Base-by-base conservation (phyloP, 2,888 invertebrate genomes). In the Kuschelorhynchus macadamiae region DNA sequence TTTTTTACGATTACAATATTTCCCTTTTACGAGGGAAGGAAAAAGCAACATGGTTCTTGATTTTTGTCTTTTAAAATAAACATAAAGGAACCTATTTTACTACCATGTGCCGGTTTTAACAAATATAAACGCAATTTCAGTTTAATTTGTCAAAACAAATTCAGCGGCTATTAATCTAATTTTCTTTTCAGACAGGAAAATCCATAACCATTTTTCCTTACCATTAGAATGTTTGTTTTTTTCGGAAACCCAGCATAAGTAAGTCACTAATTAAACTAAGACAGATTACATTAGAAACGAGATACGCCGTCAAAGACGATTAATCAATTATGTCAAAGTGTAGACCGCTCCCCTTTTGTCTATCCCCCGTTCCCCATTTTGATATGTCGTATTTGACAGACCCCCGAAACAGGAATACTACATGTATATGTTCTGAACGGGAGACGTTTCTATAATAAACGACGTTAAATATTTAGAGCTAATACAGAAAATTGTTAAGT, bases 221-320 rank as follows among this genome's bases (percentile, higher is more conserved):
- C 18, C 52, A 33, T 55, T 55, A 41, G 41, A 30, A 42, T 64
- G 56, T 64, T 56, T 64, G 32, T 42, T 56, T 64, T 64, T 46
- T 32, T 41, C 55, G 56, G 18, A 56, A 52, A 25, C 36, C 32
- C 30, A 42, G 25, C 25, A 25, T 11, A 16, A 46, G 21, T 44
- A 16, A 41, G 52, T 41, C 62, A 44, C 67, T 67, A 67, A 67
- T 67, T 67, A 67, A 67, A 67, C 62, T 62, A 62, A 67, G 67
- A 67, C 67, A 52, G 62, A 67, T 67, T 62, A 62, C 57, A 62
- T 67, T 52, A 52, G 67, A 25, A 67, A 67, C 56, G 52, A 67
- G 57, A 67, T 50, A 61, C 62, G 67, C 67, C 62, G 57, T 62
- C 67, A 57, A 62, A 67, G 52, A 39, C 57, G 67, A 67, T 62